Conservation (phyloP, 35 echinoderm and acorn worm genomes). For the Apostichopus japonicus region DNA sequence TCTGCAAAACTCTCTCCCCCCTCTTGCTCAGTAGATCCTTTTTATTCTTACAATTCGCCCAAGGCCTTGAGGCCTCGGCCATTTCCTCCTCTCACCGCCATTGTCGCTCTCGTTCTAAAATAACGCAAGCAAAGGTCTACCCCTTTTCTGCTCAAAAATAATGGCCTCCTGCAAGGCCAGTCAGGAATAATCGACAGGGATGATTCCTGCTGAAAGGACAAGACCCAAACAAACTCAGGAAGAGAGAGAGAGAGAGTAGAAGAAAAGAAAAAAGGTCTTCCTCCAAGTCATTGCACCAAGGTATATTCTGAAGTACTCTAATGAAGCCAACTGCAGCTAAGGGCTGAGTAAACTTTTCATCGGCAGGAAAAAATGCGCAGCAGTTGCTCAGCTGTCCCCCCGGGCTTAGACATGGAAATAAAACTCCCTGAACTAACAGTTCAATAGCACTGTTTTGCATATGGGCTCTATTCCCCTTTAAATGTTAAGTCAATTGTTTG, state of each 20-base stretch:
- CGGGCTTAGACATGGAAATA: slow-evolving; percentile 16
- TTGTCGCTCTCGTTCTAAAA: neutral
- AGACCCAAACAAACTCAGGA: neutral
- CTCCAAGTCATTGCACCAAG: slow-evolving; percentile 2
- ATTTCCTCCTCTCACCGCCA: neutral
- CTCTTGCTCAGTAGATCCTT: slow-evolving; percentile 11
- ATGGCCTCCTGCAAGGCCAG: slow-evolving; percentile 44
- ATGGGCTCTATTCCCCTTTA: neutral
- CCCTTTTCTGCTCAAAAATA: neutral
- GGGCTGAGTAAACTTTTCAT: slow-evolving; percentile 5
- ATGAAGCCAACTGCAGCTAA: slow-evolving; percentile 16
- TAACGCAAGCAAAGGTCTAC: neutral
- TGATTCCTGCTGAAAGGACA: slow-evolving; percentile 24
- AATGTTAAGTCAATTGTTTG: slow-evolving; percentile 21
- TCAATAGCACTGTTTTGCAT: slow-evolving; percentile 5
- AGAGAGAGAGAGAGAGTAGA: neutral
- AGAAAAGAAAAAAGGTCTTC: neutral
- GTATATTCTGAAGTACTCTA: slow-evolving; percentile 25
- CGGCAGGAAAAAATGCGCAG: neutral
- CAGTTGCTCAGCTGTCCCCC: slow-evolving; percentile 25
- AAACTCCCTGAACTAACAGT: slow-evolving; percentile 26
- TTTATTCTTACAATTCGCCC: neutral
- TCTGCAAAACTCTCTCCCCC: neutral
- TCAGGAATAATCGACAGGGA: slow-evolving; percentile 19
- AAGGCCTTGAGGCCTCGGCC: slow-evolving; percentile 31